phyloP scores from a whole-genome alignment of 2,113 vertebrate species.

The Phyllopteryx taeniolatus region DNA sequence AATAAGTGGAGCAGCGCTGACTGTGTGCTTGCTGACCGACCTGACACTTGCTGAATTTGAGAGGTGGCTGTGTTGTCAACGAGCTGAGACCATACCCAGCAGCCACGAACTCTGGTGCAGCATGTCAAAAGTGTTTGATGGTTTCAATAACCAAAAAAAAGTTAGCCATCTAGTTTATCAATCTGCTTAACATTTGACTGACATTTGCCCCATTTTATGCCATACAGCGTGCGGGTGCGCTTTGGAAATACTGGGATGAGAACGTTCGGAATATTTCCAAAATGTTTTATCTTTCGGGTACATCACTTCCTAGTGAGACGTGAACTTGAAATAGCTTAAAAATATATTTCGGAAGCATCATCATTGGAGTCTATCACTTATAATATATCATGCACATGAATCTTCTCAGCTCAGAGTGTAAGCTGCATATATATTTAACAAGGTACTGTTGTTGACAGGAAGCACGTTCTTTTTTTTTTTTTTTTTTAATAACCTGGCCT shows the following conservation, averaged over 20 bases:
- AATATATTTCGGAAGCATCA: conserved; percentile 39
- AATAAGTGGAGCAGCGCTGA: conserved; percentile 45
- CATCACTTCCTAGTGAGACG: conserved; percentile 21
- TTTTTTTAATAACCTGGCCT: too few species aligned
- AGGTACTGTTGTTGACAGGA: conserved; percentile 13
- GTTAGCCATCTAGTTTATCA: conserved; percentile 34
- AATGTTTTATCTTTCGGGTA: conserved; percentile 30
- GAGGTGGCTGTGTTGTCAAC: conserved; percentile 41
- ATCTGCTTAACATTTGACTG: conserved; percentile 17
- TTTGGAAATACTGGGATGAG: conserved; percentile 15
- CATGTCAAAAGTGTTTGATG: conserved; percentile 43
- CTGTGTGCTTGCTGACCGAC: conserved; percentile 31
- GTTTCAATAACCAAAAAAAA: conserved; percentile 37
- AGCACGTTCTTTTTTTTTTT: neutral
- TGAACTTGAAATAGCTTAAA: conserved; percentile 26
- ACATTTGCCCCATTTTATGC: conserved; percentile 28
- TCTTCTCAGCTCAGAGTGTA: neutral
- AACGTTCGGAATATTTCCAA: conserved; percentile 27
- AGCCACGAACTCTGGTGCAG: conserved; percentile 5
- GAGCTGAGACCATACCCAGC: conserved; percentile 22
- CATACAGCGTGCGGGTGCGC: conserved; percentile 14
- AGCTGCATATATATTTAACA: neutral
- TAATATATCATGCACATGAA: neutral
- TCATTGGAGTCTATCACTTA: conserved; percentile 36
- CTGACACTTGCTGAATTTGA: conserved; percentile 51